phyloP scores from a whole-genome alignment of 2,113 vertebrate genomes.

The Rhea pennata region DNA sequence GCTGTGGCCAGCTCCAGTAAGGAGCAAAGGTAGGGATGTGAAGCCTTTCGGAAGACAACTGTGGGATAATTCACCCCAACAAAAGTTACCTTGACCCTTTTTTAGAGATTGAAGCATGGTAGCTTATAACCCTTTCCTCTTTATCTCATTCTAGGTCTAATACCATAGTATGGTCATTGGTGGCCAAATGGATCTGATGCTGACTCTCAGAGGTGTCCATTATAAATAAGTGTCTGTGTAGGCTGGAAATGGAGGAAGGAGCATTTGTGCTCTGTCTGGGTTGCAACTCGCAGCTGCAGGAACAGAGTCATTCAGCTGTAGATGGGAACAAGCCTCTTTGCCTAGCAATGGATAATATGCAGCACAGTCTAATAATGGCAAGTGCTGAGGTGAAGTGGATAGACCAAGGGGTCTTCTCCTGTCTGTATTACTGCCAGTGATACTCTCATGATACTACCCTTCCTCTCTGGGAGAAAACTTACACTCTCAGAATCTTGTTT shows the following conservation, averaged over 20 bases:
- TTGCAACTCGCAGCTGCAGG: not conserved
- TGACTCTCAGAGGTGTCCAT: not conserved
- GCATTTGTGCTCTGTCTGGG: not conserved
- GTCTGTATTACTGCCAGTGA: not conserved
- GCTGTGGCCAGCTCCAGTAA: not conserved
- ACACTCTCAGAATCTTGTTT: no score
- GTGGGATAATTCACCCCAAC: not conserved
- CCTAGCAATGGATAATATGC: not conserved
- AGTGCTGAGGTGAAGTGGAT: not conserved
- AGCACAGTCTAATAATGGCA: not conserved
- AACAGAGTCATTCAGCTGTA: not conserved
- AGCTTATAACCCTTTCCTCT: no score
- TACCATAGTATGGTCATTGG: no score
- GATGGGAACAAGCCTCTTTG: not conserved
- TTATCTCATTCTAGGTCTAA: no score
- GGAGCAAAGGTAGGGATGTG: not conserved
- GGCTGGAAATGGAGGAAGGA: not conserved
- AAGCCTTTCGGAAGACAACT: not conserved
- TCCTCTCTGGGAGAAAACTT: not conserved
- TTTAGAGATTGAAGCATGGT: not conserved
- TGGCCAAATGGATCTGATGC: not conserved
- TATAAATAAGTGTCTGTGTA: not conserved
- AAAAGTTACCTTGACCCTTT: not conserved
- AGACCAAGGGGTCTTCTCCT: not conserved
- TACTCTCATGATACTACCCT: not conserved